Base-by-base conservation (phyloP, 2,888 invertebrate genomes). In the Zygothrica quintamaculata region DNA sequence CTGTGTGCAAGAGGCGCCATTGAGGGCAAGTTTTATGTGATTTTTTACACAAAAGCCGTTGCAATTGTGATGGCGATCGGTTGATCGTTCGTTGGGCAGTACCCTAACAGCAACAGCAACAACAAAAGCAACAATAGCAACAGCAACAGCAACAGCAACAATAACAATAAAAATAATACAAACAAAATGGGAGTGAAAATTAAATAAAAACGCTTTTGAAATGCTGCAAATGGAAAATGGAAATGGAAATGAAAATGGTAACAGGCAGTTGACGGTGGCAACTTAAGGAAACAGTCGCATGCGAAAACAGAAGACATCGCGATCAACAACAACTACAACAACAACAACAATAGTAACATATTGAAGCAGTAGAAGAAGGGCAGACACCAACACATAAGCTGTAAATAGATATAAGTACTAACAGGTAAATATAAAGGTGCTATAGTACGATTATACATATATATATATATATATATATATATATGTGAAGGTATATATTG, bases 1-100 rank as follows among this genome's bases (percentile, higher is more conserved):
- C 79, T 69, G 39, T 52, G 25, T 61, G 58, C 29, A 70, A 73
- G 78, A 89, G 88, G 88, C 80, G 89, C 89, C 82, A 89, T 77
- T 74, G 82, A 59, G 82, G 75, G 88, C 81, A 88, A 84, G 84
- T 88, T 89, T 89, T 80, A 88, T 88, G 88, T 88, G 89, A 87
- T 88, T 88, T 88, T 87, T 87, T 87, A 81, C 87, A 88, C 89
- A 84, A 78, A 59, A 48, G 65, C 65, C 66, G 60, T 26, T 55
- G 53, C 69, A 65, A 82, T 77, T 52, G 59, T 42, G 50, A 72
- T 65, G 42, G 59, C 65, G 58, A 66, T 70, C 9, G 42, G 42
- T 43, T 62, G 72, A 46, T 71, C 55, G 65, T 43, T 58, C 57
- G 50, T 15, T 40, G 47, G 46, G 56, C 59, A 53, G 12, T 51